Evolutionary conservation across 2,113 vertebrate species (phyloP).

Genomic region (Plestiodon gilberti): DNA sequence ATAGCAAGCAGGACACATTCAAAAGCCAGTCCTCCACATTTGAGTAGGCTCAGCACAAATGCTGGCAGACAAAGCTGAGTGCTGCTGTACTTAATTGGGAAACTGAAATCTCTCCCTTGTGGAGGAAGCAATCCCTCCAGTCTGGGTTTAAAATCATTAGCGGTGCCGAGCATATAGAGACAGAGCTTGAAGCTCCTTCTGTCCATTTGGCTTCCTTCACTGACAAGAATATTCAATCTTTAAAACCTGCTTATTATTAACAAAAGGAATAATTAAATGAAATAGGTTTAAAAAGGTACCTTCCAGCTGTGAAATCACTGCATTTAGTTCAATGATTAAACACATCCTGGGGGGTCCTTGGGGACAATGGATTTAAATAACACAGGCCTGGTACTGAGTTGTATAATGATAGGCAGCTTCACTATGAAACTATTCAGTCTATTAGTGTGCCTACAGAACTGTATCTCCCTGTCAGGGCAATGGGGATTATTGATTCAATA

Average conservation of each 20-base stretch:
- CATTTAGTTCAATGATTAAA: constrained; percentile 71
- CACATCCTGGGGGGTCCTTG: constrained; percentile 67
- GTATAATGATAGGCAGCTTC: constrained; percentile 51
- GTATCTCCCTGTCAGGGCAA: background rate
- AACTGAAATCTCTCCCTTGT: constrained; percentile 33
- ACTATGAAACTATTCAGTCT: background rate
- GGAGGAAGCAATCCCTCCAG: constrained; percentile 27
- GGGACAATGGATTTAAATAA: constrained; percentile 70
- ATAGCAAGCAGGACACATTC: background rate
- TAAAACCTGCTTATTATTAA: constrained; percentile 73
- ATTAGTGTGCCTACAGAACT: background rate
- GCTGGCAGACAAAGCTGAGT: background rate
- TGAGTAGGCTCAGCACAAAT: constrained; percentile 30
- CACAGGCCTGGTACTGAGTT: constrained; percentile 60
- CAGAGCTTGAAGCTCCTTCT: constrained; percentile 36
- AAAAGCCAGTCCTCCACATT: background rate
- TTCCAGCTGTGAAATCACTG: constrained; percentile 72
- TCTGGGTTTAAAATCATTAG: constrained; percentile 42
- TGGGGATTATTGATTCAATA: background rate
- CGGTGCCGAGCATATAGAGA: constrained; percentile 24
- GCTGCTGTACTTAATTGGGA: constrained; percentile 38
- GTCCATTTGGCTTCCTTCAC: constrained; percentile 57
- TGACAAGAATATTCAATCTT: constrained; percentile 55
- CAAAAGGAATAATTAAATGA: constrained; percentile 72
- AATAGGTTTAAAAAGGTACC: constrained; percentile 66